A percentile compares a stretch with the other conserved stretches of the same genome.
Conservation (phyloP, 2,113 vertebrate genomes). For the Cinclus cinclus region DNA sequence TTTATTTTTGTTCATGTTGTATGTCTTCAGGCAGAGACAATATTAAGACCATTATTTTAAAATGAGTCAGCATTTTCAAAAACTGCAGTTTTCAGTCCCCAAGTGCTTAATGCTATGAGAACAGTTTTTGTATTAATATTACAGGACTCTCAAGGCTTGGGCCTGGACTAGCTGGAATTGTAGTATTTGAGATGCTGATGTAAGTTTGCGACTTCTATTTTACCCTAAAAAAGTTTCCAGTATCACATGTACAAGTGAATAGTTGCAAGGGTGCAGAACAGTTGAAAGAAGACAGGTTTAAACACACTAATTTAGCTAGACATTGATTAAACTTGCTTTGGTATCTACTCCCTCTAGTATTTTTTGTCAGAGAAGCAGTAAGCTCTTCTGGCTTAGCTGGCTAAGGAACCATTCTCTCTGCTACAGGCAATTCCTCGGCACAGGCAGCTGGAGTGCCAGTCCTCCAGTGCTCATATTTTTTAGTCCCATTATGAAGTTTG, state of each 20-base stretch:
- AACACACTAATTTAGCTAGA: neutral
- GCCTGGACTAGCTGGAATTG: neutral
- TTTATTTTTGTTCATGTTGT: neutral
- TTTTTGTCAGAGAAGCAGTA: neutral
- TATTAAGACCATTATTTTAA: neutral
- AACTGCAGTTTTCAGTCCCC: neutral
- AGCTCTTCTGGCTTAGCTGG: neutral
- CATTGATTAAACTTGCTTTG: neutral
- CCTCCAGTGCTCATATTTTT: neutral
- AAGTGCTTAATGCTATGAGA: neutral
- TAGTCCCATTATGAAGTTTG: neutral
- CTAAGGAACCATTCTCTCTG: neutral
- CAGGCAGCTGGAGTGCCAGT: neutral
- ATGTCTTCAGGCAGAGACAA: neutral
- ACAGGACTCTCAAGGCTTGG: neutral
- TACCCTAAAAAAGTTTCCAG: neutral
- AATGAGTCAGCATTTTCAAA: neutral
- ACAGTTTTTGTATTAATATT: neutral
- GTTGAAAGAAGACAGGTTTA: neutral
- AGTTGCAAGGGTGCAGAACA: neutral
- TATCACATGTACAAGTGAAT: neutral
- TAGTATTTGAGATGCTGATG: neutral
- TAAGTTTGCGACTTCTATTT: neutral
- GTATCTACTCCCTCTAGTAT: neutral
- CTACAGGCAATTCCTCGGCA: neutral